Percentiles rank a stretch among this genome's conserved stretches.
Evolutionary conservation across 2,888 invertebrate genomes (phyloP).

Genomic region (Ornithoptera alexandrae): DNA sequence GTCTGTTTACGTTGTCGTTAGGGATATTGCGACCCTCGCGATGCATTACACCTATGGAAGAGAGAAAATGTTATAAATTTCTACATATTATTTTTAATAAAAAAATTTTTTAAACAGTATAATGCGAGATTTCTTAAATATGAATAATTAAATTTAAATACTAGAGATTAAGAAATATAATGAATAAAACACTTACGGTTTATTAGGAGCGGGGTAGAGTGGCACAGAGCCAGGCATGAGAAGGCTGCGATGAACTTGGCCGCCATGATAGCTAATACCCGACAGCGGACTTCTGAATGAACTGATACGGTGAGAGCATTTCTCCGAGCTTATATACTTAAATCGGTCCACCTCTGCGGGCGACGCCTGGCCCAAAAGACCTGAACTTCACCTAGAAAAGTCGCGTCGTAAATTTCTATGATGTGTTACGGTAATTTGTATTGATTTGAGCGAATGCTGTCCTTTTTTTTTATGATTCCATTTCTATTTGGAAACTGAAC

Average conservation of each 20-base stretch:
- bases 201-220: conserved; percentile 58
- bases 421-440: conserved; percentile 63
- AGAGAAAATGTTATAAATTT: background rate
- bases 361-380: conserved; percentile 56
- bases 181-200: conserved; percentile 53
- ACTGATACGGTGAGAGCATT: conserved; percentile 73
- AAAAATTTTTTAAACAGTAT: no score
- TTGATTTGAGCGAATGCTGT: conserved; percentile 36
- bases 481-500: conserved; percentile 32
- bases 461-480: conserved; percentile 32
- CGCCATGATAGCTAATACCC: conserved; percentile 56
- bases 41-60: conserved; percentile 48
- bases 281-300: conserved; percentile 60
- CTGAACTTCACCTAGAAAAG: conserved; percentile 70
- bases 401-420: conserved; percentile 61
- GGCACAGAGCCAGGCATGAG: conserved; percentile 60
- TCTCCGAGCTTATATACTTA: conserved; percentile 71
- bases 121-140: no score
- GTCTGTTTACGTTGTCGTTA: conserved; percentile 41
- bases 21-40: conserved; percentile 64
- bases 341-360: conserved; percentile 51
- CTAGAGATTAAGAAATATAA: no score
- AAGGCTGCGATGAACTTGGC: conserved; percentile 61
- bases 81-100: background rate
- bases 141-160: no score